Base-by-base conservation (phyloP, 2,888 invertebrate species). In the Himalopsyche kuldschensis region DNA sequence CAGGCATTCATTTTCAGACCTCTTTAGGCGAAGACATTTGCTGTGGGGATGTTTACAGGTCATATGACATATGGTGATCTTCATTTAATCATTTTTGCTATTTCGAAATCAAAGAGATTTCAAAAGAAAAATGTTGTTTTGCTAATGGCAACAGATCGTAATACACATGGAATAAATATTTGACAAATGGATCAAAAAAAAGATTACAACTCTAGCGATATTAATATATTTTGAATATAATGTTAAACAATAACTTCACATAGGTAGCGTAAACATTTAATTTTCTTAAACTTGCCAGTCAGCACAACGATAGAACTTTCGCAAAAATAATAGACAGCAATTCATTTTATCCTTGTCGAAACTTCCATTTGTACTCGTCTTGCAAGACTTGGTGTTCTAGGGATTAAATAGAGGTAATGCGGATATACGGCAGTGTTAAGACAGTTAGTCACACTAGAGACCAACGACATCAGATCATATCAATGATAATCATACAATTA, bases 201-300 rank as follows among this genome's bases (percentile, higher is more conserved):
- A 35, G 35, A 79, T n/a, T 78, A 11, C 27, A 82, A 20, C 78
- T 82, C 82, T 84, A 84, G 84, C 84, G 82, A 84, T 84, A 82
- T 81, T 81, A 81, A 84, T 84, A 84, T 84, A 84, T 82, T 84
- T 84, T 82, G 82, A 84, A 81, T 84, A 84, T 84, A 81, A 81
- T 63, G 78, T 81, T 81, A 84, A 84, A 84, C 81, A 81, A 81
- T 84, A 84, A 82, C 69, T 84, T 82, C 77, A 84, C 80, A 82
- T 82, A 84, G 79, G 80, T 84, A 84, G 84, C 82, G 75, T 81
- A 75, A 82, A 79, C 84, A 84, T 82, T 75, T 81, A 31, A 83
- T 69, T 63, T 80, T 80, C 81, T 55, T 4, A 20, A 55, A 55
- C 55, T 24, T 55, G 55, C 55, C 55, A 55, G 55, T 55, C 55